Base-by-base conservation (phyloP, 2,113 vertebrate species). In the Phaetusa simplex region DNA sequence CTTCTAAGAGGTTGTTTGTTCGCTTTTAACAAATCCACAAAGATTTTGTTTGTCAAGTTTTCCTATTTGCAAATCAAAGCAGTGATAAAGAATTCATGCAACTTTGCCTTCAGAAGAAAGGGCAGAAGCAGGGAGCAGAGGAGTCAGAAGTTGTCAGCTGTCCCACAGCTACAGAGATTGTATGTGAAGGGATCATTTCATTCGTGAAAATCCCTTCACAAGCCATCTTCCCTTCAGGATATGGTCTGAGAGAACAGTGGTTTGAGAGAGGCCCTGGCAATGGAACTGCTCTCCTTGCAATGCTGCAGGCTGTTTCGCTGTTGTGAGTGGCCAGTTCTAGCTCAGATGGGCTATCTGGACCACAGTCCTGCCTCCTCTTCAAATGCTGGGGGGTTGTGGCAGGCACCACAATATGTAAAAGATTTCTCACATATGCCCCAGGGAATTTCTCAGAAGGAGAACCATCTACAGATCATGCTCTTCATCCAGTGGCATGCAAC, bases 21-120 rank as follows among this genome's bases (percentile, higher is more conserved):
- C 66, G 24, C 69, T 88, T 94, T 70, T 56, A 64, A 90, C 34
- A 92, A 88, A 92, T 20, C 27, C 52, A 79, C 29, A 78, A 81
- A 83, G 61, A 82, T 76, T 88, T 64, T 76, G 34, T 80, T 88
- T 65, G 38, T 77, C 32, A 69, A 26, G 58, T 80, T 88, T 47
- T 36, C 30, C 43, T 34, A 40, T 45, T 56, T 52, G 30, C 24
- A 40, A 2, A 10, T 66, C 73, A 91, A 92, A 78, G 49, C 40
- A 90, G 38, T 16, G 32, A 52, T n/a, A 11, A 73, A 59, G 47
- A 76, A 62, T 30, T 82, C 24, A 23, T 15, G 14, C 16, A 69
- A 29, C 30, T 78, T 24, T 72, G 61, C n/a, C 43, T 66, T 62
- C 43, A 43, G 18, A 20, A 42, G 55, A 49, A 86, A 15, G 0